A percentile compares a stretch with the other conserved stretches of the same genome.
Evolutionary conservation across 2,888 invertebrate genomes (phyloP).

Genomic region (Metalampra italica): DNA sequence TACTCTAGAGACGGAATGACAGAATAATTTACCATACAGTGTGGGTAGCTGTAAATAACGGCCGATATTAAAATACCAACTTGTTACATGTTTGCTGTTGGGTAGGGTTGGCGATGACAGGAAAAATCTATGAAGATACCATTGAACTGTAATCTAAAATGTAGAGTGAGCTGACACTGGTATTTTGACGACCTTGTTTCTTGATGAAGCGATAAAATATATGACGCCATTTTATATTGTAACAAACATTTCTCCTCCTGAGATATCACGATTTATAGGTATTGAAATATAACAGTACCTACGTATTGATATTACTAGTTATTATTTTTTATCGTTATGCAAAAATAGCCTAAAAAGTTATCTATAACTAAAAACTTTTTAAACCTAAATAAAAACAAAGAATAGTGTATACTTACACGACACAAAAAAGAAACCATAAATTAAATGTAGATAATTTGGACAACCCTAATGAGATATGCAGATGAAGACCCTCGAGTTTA

Average conservation of each 20-base stretch:
- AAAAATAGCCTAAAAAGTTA: too few species aligned
- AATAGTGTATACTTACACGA: too few species aligned
- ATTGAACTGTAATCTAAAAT: neutral
- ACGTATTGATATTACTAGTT: too few species aligned
- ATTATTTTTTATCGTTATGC: too few species aligned
- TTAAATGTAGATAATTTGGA: constrained; percentile 2
- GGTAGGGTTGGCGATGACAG: constrained; percentile 18
- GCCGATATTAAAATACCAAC: constrained; percentile 33
- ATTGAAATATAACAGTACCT: too few species aligned
- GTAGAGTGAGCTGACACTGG: too few species aligned
- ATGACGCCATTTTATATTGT: too few species aligned
- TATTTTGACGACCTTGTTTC: too few species aligned
- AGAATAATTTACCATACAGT: constrained; percentile 25
- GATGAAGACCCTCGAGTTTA: constrained; percentile 37
- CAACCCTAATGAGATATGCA: constrained; percentile 26
- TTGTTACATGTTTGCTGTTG: constrained; percentile 26
- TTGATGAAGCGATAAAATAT: too few species aligned
- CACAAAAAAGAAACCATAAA: neutral
- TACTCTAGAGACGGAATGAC: constrained; percentile 15
- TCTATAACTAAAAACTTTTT: too few species aligned
- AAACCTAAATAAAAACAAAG: neutral
- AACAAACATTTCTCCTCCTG: too few species aligned
- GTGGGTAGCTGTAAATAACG: constrained; percentile 26
- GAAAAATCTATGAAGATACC: neutral
- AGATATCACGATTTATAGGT: too few species aligned